A percentile compares a stretch with the other conserved stretches of the same genome.
Evolutionary conservation across 2,888 invertebrate genomes (phyloP).

Genomic region (Diaprepes abbreviatus): DNA sequence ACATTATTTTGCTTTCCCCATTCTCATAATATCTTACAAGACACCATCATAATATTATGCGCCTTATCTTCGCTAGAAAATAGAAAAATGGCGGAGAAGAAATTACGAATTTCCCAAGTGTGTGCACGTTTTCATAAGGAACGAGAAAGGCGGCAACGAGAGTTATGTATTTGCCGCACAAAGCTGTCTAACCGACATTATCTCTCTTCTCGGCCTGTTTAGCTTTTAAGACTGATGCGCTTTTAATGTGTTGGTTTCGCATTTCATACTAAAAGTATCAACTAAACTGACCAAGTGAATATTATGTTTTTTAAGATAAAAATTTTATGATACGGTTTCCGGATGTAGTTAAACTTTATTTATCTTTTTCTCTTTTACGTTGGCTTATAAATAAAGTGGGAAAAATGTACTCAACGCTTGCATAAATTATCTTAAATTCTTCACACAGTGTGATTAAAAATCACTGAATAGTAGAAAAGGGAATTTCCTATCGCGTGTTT

Average conservation of each 20-base stretch:
- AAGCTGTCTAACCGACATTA: constrained; percentile 62
- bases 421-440: too few relatives aligned
- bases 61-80: constrained; percentile 58
- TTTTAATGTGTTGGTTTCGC: constrained; percentile 61
- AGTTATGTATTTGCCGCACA: constrained; percentile 61
- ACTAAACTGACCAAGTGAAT: constrained; percentile 41
- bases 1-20: constrained; percentile 50
- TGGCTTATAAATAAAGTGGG: too few relatives aligned
- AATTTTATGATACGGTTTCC: neutral
- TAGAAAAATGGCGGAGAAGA: constrained; percentile 58
- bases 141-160: constrained; percentile 54
- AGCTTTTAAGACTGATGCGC: constrained; percentile 65
- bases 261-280: constrained; percentile 36
- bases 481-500: too few relatives aligned
- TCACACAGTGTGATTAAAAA: too few relatives aligned
- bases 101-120: constrained; percentile 63
- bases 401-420: too few relatives aligned
- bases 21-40: constrained; percentile 53
- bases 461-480: too few relatives aligned
- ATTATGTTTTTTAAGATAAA: constrained; percentile 43
- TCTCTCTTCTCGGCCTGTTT: constrained; percentile 63
- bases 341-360: neutral
- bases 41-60: constrained; percentile 53
- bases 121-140: constrained; percentile 57
- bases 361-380: too few relatives aligned